phyloP scores from a whole-genome alignment of 2,888 invertebrate species.

The Lithophane socia region DNA sequence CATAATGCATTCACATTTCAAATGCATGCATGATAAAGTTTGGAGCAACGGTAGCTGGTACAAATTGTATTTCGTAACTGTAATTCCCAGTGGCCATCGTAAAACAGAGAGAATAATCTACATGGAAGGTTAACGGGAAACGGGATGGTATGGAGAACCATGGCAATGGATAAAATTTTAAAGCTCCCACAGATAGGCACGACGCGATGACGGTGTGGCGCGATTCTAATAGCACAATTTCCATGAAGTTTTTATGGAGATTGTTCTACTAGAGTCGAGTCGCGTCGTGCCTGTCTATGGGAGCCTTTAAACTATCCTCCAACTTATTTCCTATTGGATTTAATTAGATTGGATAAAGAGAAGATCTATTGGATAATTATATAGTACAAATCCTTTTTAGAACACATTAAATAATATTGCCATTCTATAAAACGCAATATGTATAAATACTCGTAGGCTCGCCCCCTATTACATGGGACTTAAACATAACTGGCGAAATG shows the following conservation, averaged over 20 bases:
- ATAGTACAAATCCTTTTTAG: neutral
- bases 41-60: constrained; percentile 55
- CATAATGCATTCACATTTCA: constrained; percentile 55
- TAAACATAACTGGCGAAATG: too few species aligned
- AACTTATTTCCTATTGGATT: neutral
- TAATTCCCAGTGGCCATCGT: constrained; percentile 61
- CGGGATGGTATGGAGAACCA: neutral
- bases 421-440: neutral
- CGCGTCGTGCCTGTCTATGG: too few species aligned
- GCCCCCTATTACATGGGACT: too few species aligned
- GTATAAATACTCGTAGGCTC: neutral
- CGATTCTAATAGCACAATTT: too few species aligned
- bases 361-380: neutral
- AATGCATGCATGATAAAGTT: constrained; percentile 64
- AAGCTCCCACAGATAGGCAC: too few species aligned
- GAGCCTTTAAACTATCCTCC: neutral
- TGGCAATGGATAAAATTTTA: neutral
- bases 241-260: too few species aligned
- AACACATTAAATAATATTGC: neutral
- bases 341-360: neutral
- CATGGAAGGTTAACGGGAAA: constrained; percentile 25
- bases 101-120: constrained; percentile 59
- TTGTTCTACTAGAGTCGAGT: too few species aligned
- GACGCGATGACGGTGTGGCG: too few species aligned
- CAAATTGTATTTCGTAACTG: constrained; percentile 66